These are phyloP conservation scores for Hemitrygon akajei DNA, from an alignment of 2,797 vertebrate genomes.

Conservation along the genomic window DNA sequence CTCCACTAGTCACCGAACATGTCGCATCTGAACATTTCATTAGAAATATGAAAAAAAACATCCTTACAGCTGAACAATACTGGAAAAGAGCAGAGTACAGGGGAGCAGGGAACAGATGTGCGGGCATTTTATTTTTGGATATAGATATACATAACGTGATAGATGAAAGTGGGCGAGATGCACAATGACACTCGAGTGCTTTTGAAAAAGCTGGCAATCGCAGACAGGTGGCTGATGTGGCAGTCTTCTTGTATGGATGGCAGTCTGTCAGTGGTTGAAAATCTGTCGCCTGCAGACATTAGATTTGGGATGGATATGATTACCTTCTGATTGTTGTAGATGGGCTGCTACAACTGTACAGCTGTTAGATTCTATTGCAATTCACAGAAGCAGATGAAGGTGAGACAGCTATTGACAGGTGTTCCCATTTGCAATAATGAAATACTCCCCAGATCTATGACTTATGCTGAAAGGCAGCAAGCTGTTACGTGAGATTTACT, in stretches of 20 bases:
- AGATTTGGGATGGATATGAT: conserved; percentile 26
- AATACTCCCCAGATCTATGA: conserved; percentile 22
- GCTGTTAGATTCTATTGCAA: conserved; percentile 27
- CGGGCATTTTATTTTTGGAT: background rate
- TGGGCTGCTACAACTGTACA: conserved; percentile 15
- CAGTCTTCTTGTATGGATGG: background rate
- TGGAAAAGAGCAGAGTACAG: background rate
- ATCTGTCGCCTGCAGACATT: background rate
- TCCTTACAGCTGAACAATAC: background rate
- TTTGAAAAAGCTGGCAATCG: background rate
- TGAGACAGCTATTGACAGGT: conserved; percentile 21
- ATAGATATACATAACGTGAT: background rate
- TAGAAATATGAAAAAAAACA: background rate
- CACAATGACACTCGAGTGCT: background rate
- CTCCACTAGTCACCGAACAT: too few relatives aligned
- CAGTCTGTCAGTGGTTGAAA: background rate
- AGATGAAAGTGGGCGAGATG: background rate
- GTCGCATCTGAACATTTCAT: background rate
- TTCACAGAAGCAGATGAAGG: background rate
- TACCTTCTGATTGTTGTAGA: conserved; percentile 20
- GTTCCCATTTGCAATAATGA: conserved; percentile 25
- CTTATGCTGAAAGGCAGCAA: background rate
- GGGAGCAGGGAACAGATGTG: background rate
- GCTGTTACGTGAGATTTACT: background rate
- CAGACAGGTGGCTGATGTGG: conserved; percentile 8